Evolutionary conservation across 2,113 vertebrate species (phyloP), one percentile per base, ranked within the genome.

Genomic region (Varanus komodoensis): DNA sequence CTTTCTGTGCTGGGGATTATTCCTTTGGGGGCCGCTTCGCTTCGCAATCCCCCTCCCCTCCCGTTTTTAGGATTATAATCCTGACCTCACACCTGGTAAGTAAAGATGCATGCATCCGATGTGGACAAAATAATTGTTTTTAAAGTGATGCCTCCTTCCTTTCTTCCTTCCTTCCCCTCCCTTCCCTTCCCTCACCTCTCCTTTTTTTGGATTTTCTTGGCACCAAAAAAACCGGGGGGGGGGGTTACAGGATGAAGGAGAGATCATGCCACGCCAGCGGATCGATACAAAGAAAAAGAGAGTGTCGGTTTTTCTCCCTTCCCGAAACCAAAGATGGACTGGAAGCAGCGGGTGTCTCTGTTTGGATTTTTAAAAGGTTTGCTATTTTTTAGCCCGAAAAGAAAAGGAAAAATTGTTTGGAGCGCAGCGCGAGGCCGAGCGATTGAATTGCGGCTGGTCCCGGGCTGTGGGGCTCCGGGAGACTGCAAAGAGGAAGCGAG

Each of bases 31-130:
- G 23, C 38, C 3, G 15, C 32, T 23, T 38, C 57, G 44, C n/a
- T 27, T 61, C 4, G 1, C 67, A 32, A 15, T 21, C 44, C 23
- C 68, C 27, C 15, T 44, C 38, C 71, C 80, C 54, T n/a, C 8
- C 78, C 27, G 91, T 89, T 84, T 87, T 87, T 90, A 87, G 93
- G 94, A 96, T 84, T 93, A 50, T 69, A 84, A 89, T 90, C 84
- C 92, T 34, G 93, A 94, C 92, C 90, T 91, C 85, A 68, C 94
- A 93, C 92, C 92, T 90, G 97, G 97, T 97, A 93, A 97, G 97
- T 97, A 91, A 57, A 44, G 80, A 89, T 34, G n/a, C 82, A 82
- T 44, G 73, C 82, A 79, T 3, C 29, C 73, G 25, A 77, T 32
- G 0, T 12, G 5, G 23, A 7, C 38, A 81, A 82, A 83, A 86